A percentile compares a stretch with the other conserved stretches of the same genome.
Conservation (phyloP, 2,888 invertebrate species). For the Tetragonula carbonaria region DNA sequence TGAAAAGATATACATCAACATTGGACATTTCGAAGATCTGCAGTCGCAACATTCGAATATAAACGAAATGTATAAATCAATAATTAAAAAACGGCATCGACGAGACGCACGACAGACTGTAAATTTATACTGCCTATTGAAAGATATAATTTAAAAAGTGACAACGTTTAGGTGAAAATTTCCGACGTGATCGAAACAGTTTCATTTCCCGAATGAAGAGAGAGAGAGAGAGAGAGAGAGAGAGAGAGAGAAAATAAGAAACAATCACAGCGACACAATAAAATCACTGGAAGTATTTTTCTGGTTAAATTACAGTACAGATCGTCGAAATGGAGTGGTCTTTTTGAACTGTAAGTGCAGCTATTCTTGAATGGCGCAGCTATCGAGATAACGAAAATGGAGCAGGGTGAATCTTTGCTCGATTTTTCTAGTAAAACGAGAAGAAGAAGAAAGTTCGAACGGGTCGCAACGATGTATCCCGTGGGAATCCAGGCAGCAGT, state of each 20-base stretch:
- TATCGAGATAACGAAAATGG: slow-evolving; percentile 38
- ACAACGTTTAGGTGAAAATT: not conserved
- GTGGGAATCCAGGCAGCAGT: slow-evolving; percentile 63
- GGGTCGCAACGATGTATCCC: slow-evolving; percentile 53
- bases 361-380: slow-evolving; percentile 21
- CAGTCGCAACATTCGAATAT: too few relatives aligned
- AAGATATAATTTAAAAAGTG: not conserved
- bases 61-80: not conserved
- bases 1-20: not conserved
- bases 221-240: too few relatives aligned
- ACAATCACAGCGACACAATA: not conserved
- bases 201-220: not conserved
- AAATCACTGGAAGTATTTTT: not conserved
- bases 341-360: slow-evolving; percentile 51
- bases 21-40: not conserved
- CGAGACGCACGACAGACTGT: not conserved
- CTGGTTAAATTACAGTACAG: not conserved
- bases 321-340: slow-evolving; percentile 15
- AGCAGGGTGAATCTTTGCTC: slow-evolving; percentile 20
- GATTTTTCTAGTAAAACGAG: slow-evolving; percentile 56
- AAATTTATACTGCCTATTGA: not conserved
- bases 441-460: slow-evolving; percentile 35
- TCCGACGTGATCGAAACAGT: not conserved
- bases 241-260: not conserved
- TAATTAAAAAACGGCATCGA: not conserved